Evolutionary conservation across 2,113 vertebrate species (phyloP), one percentile per base, ranked within the genome.

Genomic region (Carassius auratus): DNA sequence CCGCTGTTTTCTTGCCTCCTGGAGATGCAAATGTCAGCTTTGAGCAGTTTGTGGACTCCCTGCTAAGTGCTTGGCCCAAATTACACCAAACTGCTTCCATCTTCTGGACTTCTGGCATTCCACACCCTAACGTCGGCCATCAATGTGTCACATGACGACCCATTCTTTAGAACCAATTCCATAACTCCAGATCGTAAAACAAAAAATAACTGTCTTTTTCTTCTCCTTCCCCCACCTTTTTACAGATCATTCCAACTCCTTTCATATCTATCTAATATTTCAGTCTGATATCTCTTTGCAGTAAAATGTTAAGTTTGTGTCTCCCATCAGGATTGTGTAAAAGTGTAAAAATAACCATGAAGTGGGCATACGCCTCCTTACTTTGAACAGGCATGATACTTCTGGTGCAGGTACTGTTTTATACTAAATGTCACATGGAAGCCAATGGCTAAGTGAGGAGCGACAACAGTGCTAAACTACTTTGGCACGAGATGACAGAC

Each of bases 11-110:
- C 91, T 91, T 92, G 90, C 94, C 94, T 95, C 93, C 94, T 93
- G 94, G 92, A 93, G 93, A 93, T 92, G 92, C 94, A 95, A 95
- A 95, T 95, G 95, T 95, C 95, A 95, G 93, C 91, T 93, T 92
- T 92, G 94, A 95, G 93, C 94, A 94, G 93, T 94, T 94, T 95
- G 94, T 91, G 91, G 94, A 94, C 95, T 93, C 94, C 94, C 94
- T 87, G 93, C 94, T 93, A 95, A 94, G 95, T 93, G 92, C 92
- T 95, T 95, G 94, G 94, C 93, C 93, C 84, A 89, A 89, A 88
- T 85, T 59, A 78, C 92, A 93, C 93, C 95, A 94, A 93, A 94
- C 93, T 94, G 92, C 90, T 93, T 94, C 93, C 91, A 92, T 95
- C 93, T 95, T 95, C 94, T 94, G 94, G 94, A 95, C 93, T 94